Evolutionary conservation across 2,888 invertebrate species (phyloP), one percentile per base, ranked within the genome.

Genomic region (Cephus spinipes): DNA sequence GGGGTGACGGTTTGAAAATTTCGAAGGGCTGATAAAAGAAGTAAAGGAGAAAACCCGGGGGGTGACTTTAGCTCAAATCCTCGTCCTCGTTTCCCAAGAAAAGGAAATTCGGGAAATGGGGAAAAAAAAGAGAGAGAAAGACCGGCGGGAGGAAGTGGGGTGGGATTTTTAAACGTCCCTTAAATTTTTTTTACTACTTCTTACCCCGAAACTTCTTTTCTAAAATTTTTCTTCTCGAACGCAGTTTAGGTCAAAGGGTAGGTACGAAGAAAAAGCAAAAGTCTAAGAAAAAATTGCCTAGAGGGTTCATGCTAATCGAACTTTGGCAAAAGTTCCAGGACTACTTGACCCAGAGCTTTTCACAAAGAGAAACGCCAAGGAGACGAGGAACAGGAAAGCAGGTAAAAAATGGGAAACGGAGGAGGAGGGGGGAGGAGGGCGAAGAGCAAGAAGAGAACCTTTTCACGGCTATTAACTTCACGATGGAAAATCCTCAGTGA

Each of bases 341-440:
- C 75, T 79, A 81, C 73, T 80, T 77, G 75, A 75, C 80, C 80
- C 82, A 68, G 76, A 76, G 76, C 75, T 82, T 83, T 80, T 78
- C 81, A 78, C 77, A 79, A 83, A 78, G 76, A 78, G 82, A 82
- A 84, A 83, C 85, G 83, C 83, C 78, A 82, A 83, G 81, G 73
- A 40, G 40, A 6, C 15, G 40, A 15, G 15, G 40, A 40, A 40
- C 40, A 6, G 40, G 1, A 15, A 40, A 40, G 6, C 40, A 40
- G 15, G 6, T 15, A 40, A 40, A 15, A 40, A 15, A 40, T 15
- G 6, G 40, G 40, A 40, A 40, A 40, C 0, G 15, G 15, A 15
- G 6, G 15, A 40, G 40, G 36, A 15, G 12, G 35, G 12, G 3
- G 12, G 6, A 31, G 31, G 31, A 30, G 4, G 15, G 15, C 0